A percentile compares a stretch with the other conserved stretches of the same genome.
Conservation (phyloP, 2,888 invertebrate species). For the Cheilosia impressa region DNA sequence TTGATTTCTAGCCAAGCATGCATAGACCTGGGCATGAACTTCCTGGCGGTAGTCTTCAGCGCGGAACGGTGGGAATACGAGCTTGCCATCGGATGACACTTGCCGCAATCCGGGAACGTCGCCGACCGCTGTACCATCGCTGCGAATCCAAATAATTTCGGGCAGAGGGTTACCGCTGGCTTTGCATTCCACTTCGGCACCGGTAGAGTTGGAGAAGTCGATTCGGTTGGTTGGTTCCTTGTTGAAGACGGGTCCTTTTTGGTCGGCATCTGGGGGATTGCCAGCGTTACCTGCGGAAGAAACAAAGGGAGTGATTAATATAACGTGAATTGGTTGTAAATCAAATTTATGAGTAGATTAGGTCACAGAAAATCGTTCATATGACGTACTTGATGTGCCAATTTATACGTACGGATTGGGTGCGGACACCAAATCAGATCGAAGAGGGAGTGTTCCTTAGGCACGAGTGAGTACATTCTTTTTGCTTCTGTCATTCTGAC, state of each 20-base stretch:
- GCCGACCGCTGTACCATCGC: slow-evolving; percentile 95
- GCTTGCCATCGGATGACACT: slow-evolving; percentile 95
- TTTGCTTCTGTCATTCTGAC: not conserved
- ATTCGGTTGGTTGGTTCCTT: slow-evolving; percentile 96
- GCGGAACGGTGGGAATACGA: slow-evolving; percentile 97
- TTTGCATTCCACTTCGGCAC: slow-evolving; percentile 95
- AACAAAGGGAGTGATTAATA: not conserved
- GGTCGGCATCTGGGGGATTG: slow-evolving; percentile 87
- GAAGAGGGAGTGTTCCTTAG: slow-evolving; percentile 3
- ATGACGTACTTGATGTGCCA: not conserved
- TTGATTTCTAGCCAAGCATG: slow-evolving; percentile 94
- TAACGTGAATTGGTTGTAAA: slow-evolving; percentile 11
- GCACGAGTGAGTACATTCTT: not conserved
- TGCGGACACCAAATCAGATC: slow-evolving; percentile 21
- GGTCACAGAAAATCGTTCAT: slow-evolving; percentile 11
- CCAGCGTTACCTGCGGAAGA: slow-evolving; percentile 77
- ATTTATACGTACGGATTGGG: slow-evolving; percentile 1
- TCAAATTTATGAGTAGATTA: slow-evolving; percentile 36
- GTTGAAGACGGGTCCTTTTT: slow-evolving; percentile 95
- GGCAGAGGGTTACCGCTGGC: slow-evolving; percentile 95
- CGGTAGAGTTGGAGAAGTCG: slow-evolving; percentile 97
- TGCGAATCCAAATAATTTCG: slow-evolving; percentile 96
- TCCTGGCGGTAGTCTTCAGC: slow-evolving; percentile 97
- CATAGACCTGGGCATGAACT: slow-evolving; percentile 97
- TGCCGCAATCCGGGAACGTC: slow-evolving; percentile 94